Base-by-base conservation (phyloP, 2,888 invertebrate species). In the Aporophyla lueneburgensis region DNA sequence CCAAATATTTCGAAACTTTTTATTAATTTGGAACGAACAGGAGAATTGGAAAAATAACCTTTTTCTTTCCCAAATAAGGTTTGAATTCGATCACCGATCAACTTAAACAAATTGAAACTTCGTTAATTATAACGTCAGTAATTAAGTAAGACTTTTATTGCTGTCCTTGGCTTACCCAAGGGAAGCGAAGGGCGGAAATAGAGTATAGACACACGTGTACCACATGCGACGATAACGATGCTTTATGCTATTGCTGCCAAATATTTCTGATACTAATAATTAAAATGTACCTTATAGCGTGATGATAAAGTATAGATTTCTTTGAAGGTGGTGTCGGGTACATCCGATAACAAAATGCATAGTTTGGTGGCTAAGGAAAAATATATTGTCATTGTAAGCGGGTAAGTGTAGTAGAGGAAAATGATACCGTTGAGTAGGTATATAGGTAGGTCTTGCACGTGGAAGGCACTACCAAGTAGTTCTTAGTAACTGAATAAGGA, bases 161-260 rank as follows among this genome's bases (percentile, higher is more conserved):
- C 89, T 91, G 94, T 94, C 94, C 94, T 95, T 94, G 94, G 92
- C 86, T 89, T 90, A 92, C 91, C 91, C 91, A 88, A 92, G 93
- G 91, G 90, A 93, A 92, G 91, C 92, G 92, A 93, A 93, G 95
- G 95, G 94, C 96, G 96, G 96, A 96, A 94, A 92, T 93, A 93
- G 92, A 92, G 90, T 89, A 86, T 86, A 90, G 90, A 88, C 92
- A 94, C 95, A 95, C 95, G 95, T 95, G 95, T 91, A 91, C 87
- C 92, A 91, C 95, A 95, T 90, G 92, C 93, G 89, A 90, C 92
- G 95, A 95, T 95, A 95, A 94, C 93, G 91, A 91, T 87, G 86
- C 82, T 80, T 80, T 86, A 80, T 84, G 85, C 86, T 72, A 76
- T 62, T 85, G 82, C 84, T 86, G 85, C 86, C 84, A 88, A 89